A percentile compares a stretch with the other conserved stretches of the same genome.
These are phyloP conservation scores for Anhinga rufa DNA, from an alignment of 2,113 vertebrate species.

Conservation along the genomic window DNA sequence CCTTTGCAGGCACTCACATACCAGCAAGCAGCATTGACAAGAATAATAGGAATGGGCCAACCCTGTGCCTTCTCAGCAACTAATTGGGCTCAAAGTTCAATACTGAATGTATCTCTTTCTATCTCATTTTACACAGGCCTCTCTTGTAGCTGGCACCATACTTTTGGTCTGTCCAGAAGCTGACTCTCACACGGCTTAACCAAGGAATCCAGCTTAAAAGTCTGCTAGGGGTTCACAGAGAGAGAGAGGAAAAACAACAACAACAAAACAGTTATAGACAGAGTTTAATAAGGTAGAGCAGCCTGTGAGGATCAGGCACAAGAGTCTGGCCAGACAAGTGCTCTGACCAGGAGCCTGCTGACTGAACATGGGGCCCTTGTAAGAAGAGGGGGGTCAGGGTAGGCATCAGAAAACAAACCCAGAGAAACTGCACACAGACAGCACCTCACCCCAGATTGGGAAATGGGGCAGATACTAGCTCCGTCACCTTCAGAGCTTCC, in stretches of 20 bases:
- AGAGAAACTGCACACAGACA: neutral
- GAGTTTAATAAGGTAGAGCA: neutral
- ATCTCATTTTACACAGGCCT: neutral
- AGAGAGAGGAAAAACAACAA: neutral
- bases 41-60: neutral
- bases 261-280: neutral
- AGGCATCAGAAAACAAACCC: accelerated
- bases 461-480: neutral
- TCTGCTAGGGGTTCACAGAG: neutral
- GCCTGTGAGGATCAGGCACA: neutral
- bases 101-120: neutral
- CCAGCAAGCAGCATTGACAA: neutral
- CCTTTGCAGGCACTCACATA: neutral
- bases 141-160: neutral
- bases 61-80: neutral
- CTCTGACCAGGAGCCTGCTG: neutral
- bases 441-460: too few species aligned
- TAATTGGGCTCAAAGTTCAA: neutral
- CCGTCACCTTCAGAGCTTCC: neutral
- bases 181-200: neutral
- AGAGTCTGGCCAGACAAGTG: neutral
- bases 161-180: neutral
- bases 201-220: neutral
- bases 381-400: neutral
- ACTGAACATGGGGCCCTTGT: neutral